phyloP scores from a whole-genome alignment of 2,797 vertebrate genomes.

The Tangara arthus region DNA sequence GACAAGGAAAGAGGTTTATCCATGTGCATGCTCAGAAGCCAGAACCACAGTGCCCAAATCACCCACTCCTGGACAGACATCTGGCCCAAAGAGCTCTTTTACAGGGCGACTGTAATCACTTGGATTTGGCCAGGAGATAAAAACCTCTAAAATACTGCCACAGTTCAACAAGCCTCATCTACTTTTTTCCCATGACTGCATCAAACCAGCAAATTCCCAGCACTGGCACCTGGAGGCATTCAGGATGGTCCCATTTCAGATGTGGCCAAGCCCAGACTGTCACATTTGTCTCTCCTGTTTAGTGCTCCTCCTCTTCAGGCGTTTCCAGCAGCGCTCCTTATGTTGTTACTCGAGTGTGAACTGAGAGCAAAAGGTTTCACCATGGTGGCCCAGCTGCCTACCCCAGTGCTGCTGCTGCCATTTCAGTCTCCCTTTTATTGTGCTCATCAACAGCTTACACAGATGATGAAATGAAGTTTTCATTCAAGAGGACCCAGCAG shows the following conservation, averaged over 20 bases:
- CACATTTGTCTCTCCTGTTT: not conserved
- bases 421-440: not conserved
- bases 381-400: not conserved
- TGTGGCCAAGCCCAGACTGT: not conserved
- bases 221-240: not conserved
- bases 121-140: not conserved
- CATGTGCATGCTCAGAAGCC: rapidly evolving
- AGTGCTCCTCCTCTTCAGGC: not conserved
- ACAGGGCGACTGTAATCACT: not conserved
- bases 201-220: not conserved
- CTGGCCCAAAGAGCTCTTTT: not conserved
- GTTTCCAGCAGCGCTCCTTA: not conserved
- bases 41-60: not conserved
- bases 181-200: not conserved
- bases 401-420: not conserved
- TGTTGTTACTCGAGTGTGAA: rapidly evolving
- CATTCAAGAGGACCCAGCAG: not conserved
- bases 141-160: not conserved
- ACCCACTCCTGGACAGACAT: rapidly evolving
- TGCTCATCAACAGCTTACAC: not conserved
- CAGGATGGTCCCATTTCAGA: not conserved
- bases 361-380: not conserved
- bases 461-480: not conserved
- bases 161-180: not conserved
- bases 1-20: not conserved